Evolutionary conservation across 2,113 vertebrate species (phyloP), one percentile per base, ranked within the genome.

Genomic region (Cheilinus undulatus): DNA sequence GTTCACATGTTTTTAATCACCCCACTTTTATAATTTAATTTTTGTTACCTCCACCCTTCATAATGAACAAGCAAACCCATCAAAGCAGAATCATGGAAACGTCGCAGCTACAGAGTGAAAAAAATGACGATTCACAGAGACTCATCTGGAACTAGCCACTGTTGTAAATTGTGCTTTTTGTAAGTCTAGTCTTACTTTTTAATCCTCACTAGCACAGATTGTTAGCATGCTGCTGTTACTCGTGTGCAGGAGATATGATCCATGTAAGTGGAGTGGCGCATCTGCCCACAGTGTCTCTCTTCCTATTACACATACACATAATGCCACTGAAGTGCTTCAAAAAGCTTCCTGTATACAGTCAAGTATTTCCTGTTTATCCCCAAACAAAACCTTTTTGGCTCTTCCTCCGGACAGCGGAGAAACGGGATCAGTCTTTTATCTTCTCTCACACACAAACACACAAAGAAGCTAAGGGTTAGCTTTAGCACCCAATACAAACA

Each of bases 281-380:
- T 71, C 13, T 38, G 56, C n/a, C 46, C 46, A 34, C 49, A 22
- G 15, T n/a, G n/a, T n/a, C 10, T 56, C 38, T 48, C 46, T 52
- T 58, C 52, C 56, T n/a, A 34, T 52, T 34, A 64, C 42, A 64
- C 24, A 59, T 28, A 49, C 53, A 64, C 27, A 30, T n/a, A 32
- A 75, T 54, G 68, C 63, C 70, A 53, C 8, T 30, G 27, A 63
- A 59, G 58, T n/a, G 20, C 68, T 62, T 72, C 38, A 45, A 80
- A 79, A 30, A 53, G 59, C 78, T 80, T 81, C 76, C 82, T 84
- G 74, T 63, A 27, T 53, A 70, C 32, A 43, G 65, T 84, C 86
- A 86, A 83, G 75, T 76, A 78, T 80, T 86, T 86, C 76, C 86
- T 79, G 78, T 85, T 86, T 65, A 79, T 64, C 22, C 57, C 62